phyloP scores from a whole-genome alignment of 2,888 invertebrate species.

The Gonocerus acuteangulatus region DNA sequence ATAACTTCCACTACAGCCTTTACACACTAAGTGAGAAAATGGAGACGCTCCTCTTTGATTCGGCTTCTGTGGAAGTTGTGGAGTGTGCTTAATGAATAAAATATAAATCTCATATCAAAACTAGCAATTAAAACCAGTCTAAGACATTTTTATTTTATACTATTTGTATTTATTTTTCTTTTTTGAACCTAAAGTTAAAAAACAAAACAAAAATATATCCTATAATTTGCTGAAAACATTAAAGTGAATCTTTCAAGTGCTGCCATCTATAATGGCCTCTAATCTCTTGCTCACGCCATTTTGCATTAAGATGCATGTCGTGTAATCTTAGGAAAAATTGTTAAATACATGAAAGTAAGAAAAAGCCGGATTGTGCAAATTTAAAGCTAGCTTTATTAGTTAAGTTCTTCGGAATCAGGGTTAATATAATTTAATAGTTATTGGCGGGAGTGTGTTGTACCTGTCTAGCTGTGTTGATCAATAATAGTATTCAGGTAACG shows the following conservation, averaged over 20 bases:
- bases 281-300: conserved; percentile 10
- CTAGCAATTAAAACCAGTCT: no score
- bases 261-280: conserved; percentile 1
- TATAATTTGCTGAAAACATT: neutral
- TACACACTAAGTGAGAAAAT: conserved; percentile 21
- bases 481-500: no score
- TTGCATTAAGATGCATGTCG: neutral
- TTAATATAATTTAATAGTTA: neutral
- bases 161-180: no score
- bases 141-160: no score
- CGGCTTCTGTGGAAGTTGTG: conserved; percentile 20
- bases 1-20: conserved; percentile 13
- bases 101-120: no score
- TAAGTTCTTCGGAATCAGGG: conserved; percentile 1
- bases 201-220: neutral
- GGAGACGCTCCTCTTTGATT: conserved; percentile 26
- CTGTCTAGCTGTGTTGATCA: no score
- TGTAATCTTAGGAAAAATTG: neutral
- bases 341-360: neutral
- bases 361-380: neutral
- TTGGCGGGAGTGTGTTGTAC: no score
- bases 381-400: neutral
- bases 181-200: neutral
- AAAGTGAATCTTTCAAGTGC: neutral
- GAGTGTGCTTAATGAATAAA: neutral